These are phyloP conservation scores for Cyphomyrmex costatus DNA, from an alignment of 1,140 invertebrate species.

Conservation along the genomic window DNA sequence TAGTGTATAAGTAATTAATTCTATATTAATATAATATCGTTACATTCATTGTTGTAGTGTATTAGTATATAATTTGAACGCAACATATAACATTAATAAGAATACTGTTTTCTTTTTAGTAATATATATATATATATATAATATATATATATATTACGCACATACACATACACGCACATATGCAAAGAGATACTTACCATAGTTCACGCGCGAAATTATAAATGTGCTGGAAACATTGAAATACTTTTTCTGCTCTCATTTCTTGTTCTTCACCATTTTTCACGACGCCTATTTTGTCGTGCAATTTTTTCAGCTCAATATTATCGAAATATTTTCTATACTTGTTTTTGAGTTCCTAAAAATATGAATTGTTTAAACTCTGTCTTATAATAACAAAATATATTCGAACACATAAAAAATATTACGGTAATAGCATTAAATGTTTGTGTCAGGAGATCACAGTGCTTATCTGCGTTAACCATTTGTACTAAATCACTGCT, in stretches of 20 bases:
- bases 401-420: background rate
- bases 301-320: slow-evolving; percentile 65
- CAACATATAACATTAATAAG: no score
- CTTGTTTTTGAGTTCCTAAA: slow-evolving; percentile 73
- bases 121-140: background rate
- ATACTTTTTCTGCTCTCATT: slow-evolving; percentile 72
- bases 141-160: background rate
- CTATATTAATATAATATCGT: no score
- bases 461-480: slow-evolving; percentile 75
- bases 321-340: slow-evolving; percentile 57
- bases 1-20: no score
- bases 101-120: no score
- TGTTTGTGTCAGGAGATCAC: slow-evolving; percentile 60
- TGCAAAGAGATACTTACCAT: slow-evolving; percentile 70
- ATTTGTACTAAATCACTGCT: slow-evolving; percentile 78
- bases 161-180: background rate
- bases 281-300: slow-evolving; percentile 63
- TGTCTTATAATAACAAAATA: background rate
- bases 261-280: slow-evolving; percentile 65
- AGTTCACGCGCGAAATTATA: slow-evolving; percentile 79
- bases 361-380: slow-evolving; percentile 21
- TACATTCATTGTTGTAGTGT: no score
- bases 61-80: background rate
- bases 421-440: slow-evolving; percentile 77
- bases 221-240: slow-evolving; percentile 77